Base-by-base conservation (phyloP, 2,888 invertebrate genomes). In the Erebia aethiops region DNA sequence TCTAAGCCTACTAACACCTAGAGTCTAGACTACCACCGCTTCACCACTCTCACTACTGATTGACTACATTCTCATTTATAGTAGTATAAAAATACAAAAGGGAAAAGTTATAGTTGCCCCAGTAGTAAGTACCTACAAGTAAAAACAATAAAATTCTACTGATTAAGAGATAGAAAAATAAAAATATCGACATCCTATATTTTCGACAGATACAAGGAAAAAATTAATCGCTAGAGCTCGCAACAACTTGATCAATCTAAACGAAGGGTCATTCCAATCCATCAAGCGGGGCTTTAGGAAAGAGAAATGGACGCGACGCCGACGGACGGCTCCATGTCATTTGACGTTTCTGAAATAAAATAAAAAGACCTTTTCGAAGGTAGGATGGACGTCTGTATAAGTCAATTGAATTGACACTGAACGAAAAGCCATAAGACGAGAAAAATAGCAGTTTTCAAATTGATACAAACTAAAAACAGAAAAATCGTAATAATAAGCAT, bases 261-360 rank as follows among this genome's bases (percentile, higher is more conserved):
- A 60, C 67, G 67, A 54, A 67, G 56, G 71, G 67, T 68, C 46
- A 61, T 62, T 71, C 65, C 71, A 71, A 71, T 73, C 71, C 51
- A 73, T 73, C 73, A 71, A 61, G 62, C 57, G 65, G 71, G 26
- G 43, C 52, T 70, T 65, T 68, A 61, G 41, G 61, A 71, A 51
- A 73, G 72, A 71, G 67, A 61, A 41, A 41, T 51, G 61, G 64
- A 68, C 61, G 49, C 67, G 64, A 63, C 60, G 16, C 18, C 54
- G 9, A 54, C 9, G 10, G 61, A 70, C 62, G 62, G 41, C 18
- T 4, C 61, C 18, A 51, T 72, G 70, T 67, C 72, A 49, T 67
- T 67, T 66, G 51, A 62, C 62, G 61, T n/a, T 18, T 61, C 46
- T 14, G 62, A 62, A 62, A 49, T 61, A 61, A 62, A 62, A 49